Evolutionary conservation across 1,140 invertebrate genomes (phyloP), one percentile per base, ranked within the genome.

Genomic region (Tyrophagus putrescentiae): DNA sequence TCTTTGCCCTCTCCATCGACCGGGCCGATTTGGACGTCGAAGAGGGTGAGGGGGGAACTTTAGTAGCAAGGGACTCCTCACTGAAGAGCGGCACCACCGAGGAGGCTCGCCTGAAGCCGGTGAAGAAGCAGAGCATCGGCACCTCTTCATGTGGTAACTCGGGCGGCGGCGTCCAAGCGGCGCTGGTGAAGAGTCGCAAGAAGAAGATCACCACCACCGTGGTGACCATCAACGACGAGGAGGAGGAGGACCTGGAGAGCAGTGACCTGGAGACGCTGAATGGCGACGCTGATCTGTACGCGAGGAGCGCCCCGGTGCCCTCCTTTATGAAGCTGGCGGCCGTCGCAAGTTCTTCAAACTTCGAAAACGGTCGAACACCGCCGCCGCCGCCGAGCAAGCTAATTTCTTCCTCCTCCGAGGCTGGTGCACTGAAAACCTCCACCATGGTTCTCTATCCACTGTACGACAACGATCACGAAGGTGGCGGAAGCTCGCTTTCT

Each of bases 1-100:
- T 92, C 64, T 94, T 94, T 76, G 89, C 89, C 27, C 82, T 93
- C 67, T 85, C 80, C 67, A 85, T 91, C 65, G 87, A 93, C 71
- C 86, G 85, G 73, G 72, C 79, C 57, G 83, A 85, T 70, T 74
- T 92, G 39, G 87, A 91, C 75, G 74, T 64, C 42, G 67, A n/a
- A n/a, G n/a, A n/a, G n/a, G n/a, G n/a, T n/a, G n/a, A n/a, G n/a
- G n/a, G n/a, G n/a, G n/a, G n/a, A n/a, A n/a, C n/a, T n/a, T n/a
- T n/a, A n/a, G n/a, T n/a, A n/a, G n/a, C n/a, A n/a, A n/a, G n/a
- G n/a, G n/a, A n/a, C n/a, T n/a, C n/a, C n/a, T n/a, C n/a, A n/a
- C n/a, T n/a, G n/a, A n/a, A n/a, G n/a, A n/a, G n/a, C n/a, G n/a
- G n/a, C n/a, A n/a, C n/a, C n/a, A n/a, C n/a, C n/a, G n/a, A n/a